Evolutionary conservation across 2,797 vertebrate species (phyloP), one percentile per base, ranked within the genome.

Genomic region (Crocodylus rhombifer): DNA sequence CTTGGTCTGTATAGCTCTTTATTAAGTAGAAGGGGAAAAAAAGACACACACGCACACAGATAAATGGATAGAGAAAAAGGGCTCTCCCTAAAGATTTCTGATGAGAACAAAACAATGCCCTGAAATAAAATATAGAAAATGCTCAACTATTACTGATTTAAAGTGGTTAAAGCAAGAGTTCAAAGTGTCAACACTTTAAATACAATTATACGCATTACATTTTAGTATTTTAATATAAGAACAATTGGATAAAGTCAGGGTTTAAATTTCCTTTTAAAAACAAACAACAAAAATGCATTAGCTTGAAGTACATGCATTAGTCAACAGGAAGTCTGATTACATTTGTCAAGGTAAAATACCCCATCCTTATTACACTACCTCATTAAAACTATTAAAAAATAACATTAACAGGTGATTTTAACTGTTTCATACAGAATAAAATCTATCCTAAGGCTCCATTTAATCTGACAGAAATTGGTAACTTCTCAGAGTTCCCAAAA

Each of bases 401-500:
- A 87, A 93, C 94, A 93, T 91, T 84, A 80, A 89, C 91, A 89
- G 1, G 63, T 61, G 13, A 91, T 4, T 93, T 94, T 86, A 90
- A 87, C 28, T 80, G 51, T 80, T 90, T 86, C 17, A 64, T 91
- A 87, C 56, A 36, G 86, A 94, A 84, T 73, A 80, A 93, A 93
- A 88, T 71, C 65, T 80, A 86, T 23, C 9, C 60, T 81, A 65
- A 76, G 73, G 2, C 79, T 86, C 67, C 74, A 80, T 20, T 78
- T 28, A 58, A 94, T 84, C 85, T 90, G 16, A 88, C 78, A 64
- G 86, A 95, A 78, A 71, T 2, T 64, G 9, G 62, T 90, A 89
- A 55, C 74, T 94, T 91, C 86, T 80, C 55, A 80, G 58, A 75
- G 2, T 80, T 86, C 91, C 84, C 92, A 82, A 71, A 23, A 87